Conservation (phyloP, 92 coral and sea anemone genomes). For the Epizoanthus stellaris region DNA sequence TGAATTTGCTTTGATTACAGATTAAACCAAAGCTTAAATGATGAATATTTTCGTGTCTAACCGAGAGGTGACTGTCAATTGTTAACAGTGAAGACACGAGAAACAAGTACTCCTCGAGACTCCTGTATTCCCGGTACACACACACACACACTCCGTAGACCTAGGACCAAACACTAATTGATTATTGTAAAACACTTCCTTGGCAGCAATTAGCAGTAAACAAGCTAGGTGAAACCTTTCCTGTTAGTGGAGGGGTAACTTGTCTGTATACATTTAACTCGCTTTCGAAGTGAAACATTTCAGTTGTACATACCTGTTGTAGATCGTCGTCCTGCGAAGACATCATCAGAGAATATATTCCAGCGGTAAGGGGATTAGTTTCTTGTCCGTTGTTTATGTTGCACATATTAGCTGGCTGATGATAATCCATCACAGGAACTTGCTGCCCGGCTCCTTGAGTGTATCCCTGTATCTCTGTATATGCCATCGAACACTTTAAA, state of each 20-base stretch:
- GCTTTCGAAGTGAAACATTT: background rate
- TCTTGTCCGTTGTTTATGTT: constrained; percentile 42
- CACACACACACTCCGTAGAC: background rate
- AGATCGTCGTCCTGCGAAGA: constrained; percentile 78
- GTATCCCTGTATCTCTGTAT: constrained; percentile 29
- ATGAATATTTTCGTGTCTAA: no score
- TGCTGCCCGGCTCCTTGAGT: constrained; percentile 21
- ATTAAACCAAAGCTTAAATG: no score
- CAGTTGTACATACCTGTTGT: constrained; percentile 61
- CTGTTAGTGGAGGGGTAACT: no score
- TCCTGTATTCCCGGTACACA: no score
- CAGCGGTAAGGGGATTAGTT: constrained; percentile 68
- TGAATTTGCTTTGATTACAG: no score
- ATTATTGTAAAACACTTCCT: constrained; percentile 9
- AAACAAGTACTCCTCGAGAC: background rate
- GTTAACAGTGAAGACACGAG: no score
- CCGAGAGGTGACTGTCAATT: no score
- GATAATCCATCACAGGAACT: constrained; percentile 24
- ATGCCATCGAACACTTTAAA: constrained; percentile 36
- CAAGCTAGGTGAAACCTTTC: background rate
- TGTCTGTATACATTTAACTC: background rate
- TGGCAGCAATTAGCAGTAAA: constrained; percentile 2
- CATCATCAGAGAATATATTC: constrained; percentile 79
- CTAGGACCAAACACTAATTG: background rate
- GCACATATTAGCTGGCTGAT: background rate